Evolutionary conservation across 2,797 vertebrate genomes (phyloP).

Genomic region (Danio tinwini): DNA sequence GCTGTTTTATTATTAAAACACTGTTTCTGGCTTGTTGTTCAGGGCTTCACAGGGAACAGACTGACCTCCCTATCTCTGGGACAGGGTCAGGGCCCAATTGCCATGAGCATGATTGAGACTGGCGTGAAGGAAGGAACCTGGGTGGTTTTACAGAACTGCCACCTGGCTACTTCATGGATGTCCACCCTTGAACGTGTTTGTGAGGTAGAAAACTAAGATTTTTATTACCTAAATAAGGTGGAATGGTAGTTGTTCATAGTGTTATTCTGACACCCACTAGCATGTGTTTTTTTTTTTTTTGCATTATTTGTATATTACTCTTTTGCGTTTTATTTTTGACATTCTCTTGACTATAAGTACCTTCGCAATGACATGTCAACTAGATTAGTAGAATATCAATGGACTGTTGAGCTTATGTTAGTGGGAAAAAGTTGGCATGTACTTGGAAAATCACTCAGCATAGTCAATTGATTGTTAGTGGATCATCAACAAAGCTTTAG

Average conservation of each 20-base stretch:
- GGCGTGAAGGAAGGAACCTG: conserved; percentile 86
- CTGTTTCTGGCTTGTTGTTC: conserved; percentile 46
- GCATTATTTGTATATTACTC: background rate
- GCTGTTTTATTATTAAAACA: background rate
- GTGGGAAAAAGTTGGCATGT: too few relatives aligned
- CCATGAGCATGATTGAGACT: conserved; percentile 86
- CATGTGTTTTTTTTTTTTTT: background rate
- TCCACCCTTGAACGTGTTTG: conserved; percentile 87
- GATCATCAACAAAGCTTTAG: too few relatives aligned
- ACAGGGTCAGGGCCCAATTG: conserved; percentile 92
- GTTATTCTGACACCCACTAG: background rate
- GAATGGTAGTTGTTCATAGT: background rate
- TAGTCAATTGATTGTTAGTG: too few relatives aligned
- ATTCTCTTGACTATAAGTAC: too few relatives aligned
- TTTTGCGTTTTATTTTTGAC: background rate
- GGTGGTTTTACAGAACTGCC: conserved; percentile 93
- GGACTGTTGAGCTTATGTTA: too few relatives aligned
- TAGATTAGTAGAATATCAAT: too few relatives aligned
- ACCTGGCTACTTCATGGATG: conserved; percentile 94
- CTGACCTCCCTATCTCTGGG: conserved; percentile 89
- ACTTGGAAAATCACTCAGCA: too few relatives aligned
- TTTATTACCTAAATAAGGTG: background rate
- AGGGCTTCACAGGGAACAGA: conserved; percentile 86
- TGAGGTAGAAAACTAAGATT: conserved; percentile 77
- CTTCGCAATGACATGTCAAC: too few relatives aligned